Evolutionary conservation across 64 coral and sea anemone genomes (phyloP), one percentile per base, ranked within the genome.

Genomic region (Exaiptasia diaphana): DNA sequence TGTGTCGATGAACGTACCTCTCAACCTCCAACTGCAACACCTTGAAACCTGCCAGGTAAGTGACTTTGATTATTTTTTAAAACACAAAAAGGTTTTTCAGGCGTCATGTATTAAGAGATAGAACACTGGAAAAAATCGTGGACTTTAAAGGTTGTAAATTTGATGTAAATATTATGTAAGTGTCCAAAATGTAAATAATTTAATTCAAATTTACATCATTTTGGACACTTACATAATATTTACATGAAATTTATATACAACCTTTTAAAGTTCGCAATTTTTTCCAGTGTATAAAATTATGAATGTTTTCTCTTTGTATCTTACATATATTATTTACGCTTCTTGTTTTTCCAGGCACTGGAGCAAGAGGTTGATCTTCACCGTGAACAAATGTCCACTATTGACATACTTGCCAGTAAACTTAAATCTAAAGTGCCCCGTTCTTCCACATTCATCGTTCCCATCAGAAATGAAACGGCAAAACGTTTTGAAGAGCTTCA

Each of bases 351-450:
- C 2, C 27, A 94, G 91, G 81, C 78, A 83, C 22, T 94, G 38
- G 71, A 78, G n/a, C 78, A 94, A 71, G 91, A 94, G 22, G 43
- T 94, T 33, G 85, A 94, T 8, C 91, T 94, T 38, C 91, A 94
- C 42, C 91, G 79, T 45, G 85, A 94, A 41, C 73, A 70, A 63
- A 40, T 94, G 33, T 15, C 85, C 2, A 83, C 91, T 12, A 85
- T 89, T 31, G 82, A 76, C 35, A 70, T 70, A 34, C 71, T 53
- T 15, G 91, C 79, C 1, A 62, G 89, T 59, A 73, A 77, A 56
- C 64, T 94, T 5, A 83, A 71, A 52, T 18, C 42, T 21, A 67
- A 43, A 59, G 57, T 88, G 11, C 71, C 56, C 18, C 80, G 75
- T n/a, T 68, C 71, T 25, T 85, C 79, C 18, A 71, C 71, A 23